phyloP scores from a whole-genome alignment of 2,888 invertebrate species.

The Pollenia griseotomentosa region DNA sequence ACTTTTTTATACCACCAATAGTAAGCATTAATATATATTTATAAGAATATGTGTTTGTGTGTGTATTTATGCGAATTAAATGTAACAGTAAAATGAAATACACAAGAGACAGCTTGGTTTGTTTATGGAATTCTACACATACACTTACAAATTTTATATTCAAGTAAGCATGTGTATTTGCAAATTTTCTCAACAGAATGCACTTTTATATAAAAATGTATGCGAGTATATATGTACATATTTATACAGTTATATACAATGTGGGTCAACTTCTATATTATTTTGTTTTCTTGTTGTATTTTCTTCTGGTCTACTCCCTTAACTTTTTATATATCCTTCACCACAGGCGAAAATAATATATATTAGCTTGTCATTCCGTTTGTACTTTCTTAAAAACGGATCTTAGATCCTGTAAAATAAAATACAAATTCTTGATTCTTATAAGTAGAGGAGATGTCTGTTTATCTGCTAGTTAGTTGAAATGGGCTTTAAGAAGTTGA shows the following conservation, averaged over 20 bases:
- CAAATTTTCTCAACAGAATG: slow-evolving; percentile 31
- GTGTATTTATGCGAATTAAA: slow-evolving; percentile 9
- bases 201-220: background rate
- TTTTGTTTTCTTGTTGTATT: slow-evolving; percentile 6
- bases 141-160: slow-evolving; percentile 13
- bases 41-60: background rate
- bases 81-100: slow-evolving; percentile 39
- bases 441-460: too few species aligned
- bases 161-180: slow-evolving; percentile 11
- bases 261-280: slow-evolving; percentile 59
- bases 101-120: slow-evolving; percentile 66
- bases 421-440: too few species aligned
- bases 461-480: too few species aligned
- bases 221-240: background rate
- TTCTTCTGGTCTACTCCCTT: background rate
- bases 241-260: slow-evolving; percentile 41
- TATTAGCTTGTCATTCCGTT: too few species aligned
- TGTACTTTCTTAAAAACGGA: too few species aligned
- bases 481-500: too few species aligned
- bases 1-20: too few species aligned
- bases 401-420: too few species aligned
- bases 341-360: too few species aligned
- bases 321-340: background rate
- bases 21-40: background rate
- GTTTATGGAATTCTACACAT: slow-evolving; percentile 49